phyloP scores from a whole-genome alignment of 2,797 vertebrate species.

The Acrossocheilus wenchowensis region DNA sequence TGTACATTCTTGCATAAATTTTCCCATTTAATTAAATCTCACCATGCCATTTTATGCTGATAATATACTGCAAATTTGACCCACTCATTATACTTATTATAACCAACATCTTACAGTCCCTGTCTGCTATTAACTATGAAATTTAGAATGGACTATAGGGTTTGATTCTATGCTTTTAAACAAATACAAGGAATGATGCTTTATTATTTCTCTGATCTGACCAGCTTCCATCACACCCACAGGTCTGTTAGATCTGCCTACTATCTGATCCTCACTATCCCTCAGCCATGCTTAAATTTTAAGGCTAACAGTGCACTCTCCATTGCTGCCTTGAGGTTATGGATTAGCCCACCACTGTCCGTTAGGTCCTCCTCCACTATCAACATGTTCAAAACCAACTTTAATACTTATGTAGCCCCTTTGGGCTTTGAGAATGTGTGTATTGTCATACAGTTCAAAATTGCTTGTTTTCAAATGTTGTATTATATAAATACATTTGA shows the following conservation, averaged over 20 bases:
- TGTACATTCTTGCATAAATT: background rate
- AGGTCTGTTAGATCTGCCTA: slow-evolving; percentile 10
- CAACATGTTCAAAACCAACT: background rate
- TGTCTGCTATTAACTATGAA: background rate
- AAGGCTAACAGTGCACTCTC: background rate
- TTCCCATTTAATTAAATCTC: background rate
- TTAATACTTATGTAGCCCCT: background rate
- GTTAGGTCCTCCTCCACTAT: background rate
- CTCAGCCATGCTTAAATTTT: slow-evolving; percentile 5
- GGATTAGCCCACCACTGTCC: slow-evolving; percentile 1
- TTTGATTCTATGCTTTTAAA: background rate
- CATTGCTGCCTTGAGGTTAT: slow-evolving; percentile 1
- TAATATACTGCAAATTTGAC: background rate
- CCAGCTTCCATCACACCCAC: slow-evolving; percentile 6
- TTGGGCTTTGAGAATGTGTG: background rate
- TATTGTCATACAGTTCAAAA: background rate
- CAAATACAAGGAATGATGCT: background rate
- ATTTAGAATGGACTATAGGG: background rate
- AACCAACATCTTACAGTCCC: background rate
- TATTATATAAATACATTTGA: slow-evolving; percentile 21
- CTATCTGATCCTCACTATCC: background rate
- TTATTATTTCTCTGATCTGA: slow-evolving; percentile 5
- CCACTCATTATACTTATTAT: background rate
- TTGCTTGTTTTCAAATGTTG: background rate
- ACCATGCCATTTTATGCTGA: background rate